phyloP scores from a whole-genome alignment of 1,140 invertebrate species.

The Dendroctonus valens region DNA sequence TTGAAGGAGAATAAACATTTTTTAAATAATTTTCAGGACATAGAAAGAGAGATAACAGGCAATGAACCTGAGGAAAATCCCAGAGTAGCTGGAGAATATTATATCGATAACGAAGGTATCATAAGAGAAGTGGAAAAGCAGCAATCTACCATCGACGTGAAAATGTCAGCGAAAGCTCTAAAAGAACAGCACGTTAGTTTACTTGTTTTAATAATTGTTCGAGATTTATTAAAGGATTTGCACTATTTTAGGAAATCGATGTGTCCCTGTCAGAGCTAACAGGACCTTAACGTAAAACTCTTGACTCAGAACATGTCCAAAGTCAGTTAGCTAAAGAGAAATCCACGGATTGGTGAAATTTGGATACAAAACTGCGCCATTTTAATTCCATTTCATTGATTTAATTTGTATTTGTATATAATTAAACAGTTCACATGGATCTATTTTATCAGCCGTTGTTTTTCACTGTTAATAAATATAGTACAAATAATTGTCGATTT shows the following conservation, averaged over 20 bases:
- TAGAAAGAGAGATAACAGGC: not conserved
- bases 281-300: not conserved
- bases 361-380: no score
- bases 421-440: no score
- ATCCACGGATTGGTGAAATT: no score
- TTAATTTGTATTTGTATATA: no score
- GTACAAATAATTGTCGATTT: no score
- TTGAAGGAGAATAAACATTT: not conserved
- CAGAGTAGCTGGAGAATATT: slow-evolving; percentile 18
- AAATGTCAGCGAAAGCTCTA: no score
- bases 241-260: not conserved
- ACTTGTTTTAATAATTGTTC: not conserved
- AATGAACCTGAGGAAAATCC: slow-evolving; percentile 7
- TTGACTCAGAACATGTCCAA: not conserved
- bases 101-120: slow-evolving; percentile 16
- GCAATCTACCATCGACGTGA: not conserved
- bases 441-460: no score
- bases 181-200: no score
- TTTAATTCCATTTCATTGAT: no score
- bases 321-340: no score
- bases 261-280: not conserved
- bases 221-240: not conserved
- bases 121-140: slow-evolving; percentile 7
- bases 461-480: no score
- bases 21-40: not conserved